Base-by-base conservation (phyloP, 2,797 vertebrate species). In the Syngnathus acus region DNA sequence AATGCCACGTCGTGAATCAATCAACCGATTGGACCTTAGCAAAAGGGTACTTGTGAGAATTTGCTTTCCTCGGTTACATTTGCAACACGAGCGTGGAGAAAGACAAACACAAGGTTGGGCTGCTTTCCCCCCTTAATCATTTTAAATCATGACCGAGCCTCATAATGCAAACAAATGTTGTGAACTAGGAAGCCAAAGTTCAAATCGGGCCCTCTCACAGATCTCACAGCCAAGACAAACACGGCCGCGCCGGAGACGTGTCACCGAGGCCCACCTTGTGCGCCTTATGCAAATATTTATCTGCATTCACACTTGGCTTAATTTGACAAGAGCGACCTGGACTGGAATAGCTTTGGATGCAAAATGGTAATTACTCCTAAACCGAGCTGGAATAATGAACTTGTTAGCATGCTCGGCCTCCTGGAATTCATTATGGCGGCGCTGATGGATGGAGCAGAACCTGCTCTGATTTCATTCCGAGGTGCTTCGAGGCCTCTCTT, bases 351-450 rank as follows among this genome's bases (percentile, higher is more conserved):
- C 78, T 87, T 79, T 68, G 77, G 86, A 88, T 86, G 82, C 86
- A 86, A 88, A 90, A 87, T 85, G 86, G 81, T 88, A 89, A 91
- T 92, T 88, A 89, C 75, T 84, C 77, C 81, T 76, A 84, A 84
- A 82, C 71, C 71, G 64, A 75, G 71, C 78, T 69, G 84, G 78
- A 86, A 88, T 88, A 89, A 90, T 89, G 80, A 89, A 88, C 84
- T 84, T 53, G 84, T 88, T 89, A 89, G 82, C 82, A 86, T 84
- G 85, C 86, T 86, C 86, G 83, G 84, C 85, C 87, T 87, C 81
- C 82, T 87, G 84, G 80, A 86, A 85, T 89, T 81, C 80, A 87
- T 88, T 82, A 84, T 64, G 43, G 59, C 72, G 37, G 77, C 74
- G 68, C 81, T 76, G 81, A 74, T 64, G 66, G 81, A 74, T 67